Percentiles rank a stretch among this genome's conserved stretches.
phyloP scores from a whole-genome alignment of 2,888 invertebrate genomes.

The Dastarcus helophoroides region DNA sequence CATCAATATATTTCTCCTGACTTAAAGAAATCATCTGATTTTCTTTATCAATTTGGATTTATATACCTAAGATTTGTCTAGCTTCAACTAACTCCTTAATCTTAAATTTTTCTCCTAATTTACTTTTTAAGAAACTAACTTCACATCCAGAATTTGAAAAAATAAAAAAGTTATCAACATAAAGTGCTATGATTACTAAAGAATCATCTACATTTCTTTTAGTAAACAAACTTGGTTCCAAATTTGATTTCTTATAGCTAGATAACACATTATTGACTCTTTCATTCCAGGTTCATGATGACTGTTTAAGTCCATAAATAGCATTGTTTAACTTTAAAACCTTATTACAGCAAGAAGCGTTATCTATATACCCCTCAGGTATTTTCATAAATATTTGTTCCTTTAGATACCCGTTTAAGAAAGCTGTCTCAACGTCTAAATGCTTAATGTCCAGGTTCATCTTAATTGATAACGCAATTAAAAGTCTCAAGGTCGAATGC shows the following conservation, averaged over 20 bases:
- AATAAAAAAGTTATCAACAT: slow-evolving; percentile 19
- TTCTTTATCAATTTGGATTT: slow-evolving; percentile 9
- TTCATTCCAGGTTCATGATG: slow-evolving; percentile 8
- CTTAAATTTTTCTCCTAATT: slow-evolving; percentile 15
- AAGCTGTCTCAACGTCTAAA: slow-evolving; percentile 10
- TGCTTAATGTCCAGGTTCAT: slow-evolving; percentile 8
- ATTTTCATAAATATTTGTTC: slow-evolving; percentile 8
- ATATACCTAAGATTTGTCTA: slow-evolving; percentile 14
- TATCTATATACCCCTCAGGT: slow-evolving; percentile 5
- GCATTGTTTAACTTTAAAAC: slow-evolving; percentile 10
- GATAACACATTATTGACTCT: too few relatives aligned
- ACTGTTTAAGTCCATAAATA: slow-evolving; percentile 10
- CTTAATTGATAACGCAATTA: slow-evolving; percentile 6
- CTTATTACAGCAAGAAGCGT: slow-evolving; percentile 5
- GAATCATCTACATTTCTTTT: slow-evolving; percentile 10
- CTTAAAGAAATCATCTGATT: slow-evolving; percentile 11
- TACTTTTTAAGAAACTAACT: slow-evolving; percentile 10
- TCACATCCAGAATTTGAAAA: slow-evolving; percentile 13
- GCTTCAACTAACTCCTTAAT: slow-evolving; percentile 13
- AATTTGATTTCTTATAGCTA: slow-evolving; percentile 13
- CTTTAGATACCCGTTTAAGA: slow-evolving; percentile 7
- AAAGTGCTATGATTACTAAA: slow-evolving; percentile 16
- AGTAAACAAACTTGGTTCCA: slow-evolving; percentile 16
- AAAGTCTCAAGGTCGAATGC: slow-evolving; percentile 9
- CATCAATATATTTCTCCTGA: slow-evolving; percentile 14